Conservation (phyloP, 2,113 vertebrate species). For the Colistium nudipinnis region DNA sequence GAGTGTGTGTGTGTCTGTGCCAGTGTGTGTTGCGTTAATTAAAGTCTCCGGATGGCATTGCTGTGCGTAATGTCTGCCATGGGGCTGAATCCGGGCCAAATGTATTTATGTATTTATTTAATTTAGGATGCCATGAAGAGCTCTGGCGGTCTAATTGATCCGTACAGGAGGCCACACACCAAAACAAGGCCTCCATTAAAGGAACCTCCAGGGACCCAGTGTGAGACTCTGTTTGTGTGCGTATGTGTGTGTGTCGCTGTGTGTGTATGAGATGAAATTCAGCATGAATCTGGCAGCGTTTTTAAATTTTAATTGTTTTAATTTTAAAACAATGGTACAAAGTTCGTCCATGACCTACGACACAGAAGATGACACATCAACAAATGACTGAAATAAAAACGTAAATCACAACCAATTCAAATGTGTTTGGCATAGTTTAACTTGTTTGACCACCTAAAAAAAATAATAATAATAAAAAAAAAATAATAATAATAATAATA, state of each 20-base stretch:
- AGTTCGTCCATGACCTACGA: too few species aligned
- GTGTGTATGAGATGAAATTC: neutral
- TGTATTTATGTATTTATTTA: constrained; percentile 79
- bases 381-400: too few species aligned
- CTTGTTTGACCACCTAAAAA: too few species aligned
- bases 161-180: constrained; percentile 43
- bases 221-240: neutral
- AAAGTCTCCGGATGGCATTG: constrained; percentile 70
- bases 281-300: too few species aligned
- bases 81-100: constrained; percentile 71
- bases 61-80: constrained; percentile 73
- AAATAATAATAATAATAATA: too few species aligned
- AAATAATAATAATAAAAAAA: too few species aligned
- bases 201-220: constrained; percentile 48
- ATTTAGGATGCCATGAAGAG: constrained; percentile 76
- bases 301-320: too few species aligned
- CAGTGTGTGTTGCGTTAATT: constrained; percentile 68
- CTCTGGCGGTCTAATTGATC: constrained; percentile 74
- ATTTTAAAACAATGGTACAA: too few species aligned
- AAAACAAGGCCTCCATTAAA: constrained; percentile 68
- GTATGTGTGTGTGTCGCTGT: neutral
- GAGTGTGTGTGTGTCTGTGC: constrained; percentile 40
- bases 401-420: too few species aligned
- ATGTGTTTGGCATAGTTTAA: too few species aligned
- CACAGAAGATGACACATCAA: too few species aligned